Conservation (phyloP, 2,888 invertebrate genomes). For the Prenolepis imparis region DNA sequence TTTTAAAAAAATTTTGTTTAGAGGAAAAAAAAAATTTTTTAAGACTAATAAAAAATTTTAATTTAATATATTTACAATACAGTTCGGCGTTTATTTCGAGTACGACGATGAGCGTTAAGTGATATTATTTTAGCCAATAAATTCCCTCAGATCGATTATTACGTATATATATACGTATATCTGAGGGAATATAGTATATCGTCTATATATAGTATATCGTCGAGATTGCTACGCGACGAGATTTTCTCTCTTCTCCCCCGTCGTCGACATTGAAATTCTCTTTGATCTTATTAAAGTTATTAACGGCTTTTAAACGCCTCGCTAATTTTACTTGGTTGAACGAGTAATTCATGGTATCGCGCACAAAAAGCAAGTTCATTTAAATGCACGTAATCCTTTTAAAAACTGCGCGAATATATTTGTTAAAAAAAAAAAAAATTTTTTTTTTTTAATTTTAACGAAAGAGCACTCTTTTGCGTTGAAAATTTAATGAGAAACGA, state of each 20-base stretch:
- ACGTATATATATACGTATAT: no score
- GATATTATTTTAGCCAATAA: conserved; percentile 33
- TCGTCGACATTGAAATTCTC: conserved; percentile 12
- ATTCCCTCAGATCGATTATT: conserved; percentile 7
- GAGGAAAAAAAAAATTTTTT: no score
- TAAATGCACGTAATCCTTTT: conserved; percentile 22
- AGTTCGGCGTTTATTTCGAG: neutral
- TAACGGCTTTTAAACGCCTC: conserved; percentile 8
- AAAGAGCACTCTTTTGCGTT: neutral
- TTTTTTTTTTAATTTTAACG: neutral
- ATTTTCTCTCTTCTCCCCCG: neutral
- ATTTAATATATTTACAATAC: no score
- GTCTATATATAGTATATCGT: conserved; percentile 14
- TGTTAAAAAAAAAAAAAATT: no score
- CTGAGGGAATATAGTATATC: no score
- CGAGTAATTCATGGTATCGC: conserved; percentile 11
- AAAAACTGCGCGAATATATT: neutral
- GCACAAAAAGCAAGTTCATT: conserved; percentile 32
- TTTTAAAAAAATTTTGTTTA: no score
- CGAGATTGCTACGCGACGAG: neutral
- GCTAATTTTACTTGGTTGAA: conserved; percentile 25
- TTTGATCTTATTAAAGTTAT: conserved; percentile 48
- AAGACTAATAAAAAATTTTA: no score
- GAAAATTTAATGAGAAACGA: neutral
- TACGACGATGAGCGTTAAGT: neutral